Conservation (phyloP, 2,797 vertebrate genomes). For the Forpus xanthops region DNA sequence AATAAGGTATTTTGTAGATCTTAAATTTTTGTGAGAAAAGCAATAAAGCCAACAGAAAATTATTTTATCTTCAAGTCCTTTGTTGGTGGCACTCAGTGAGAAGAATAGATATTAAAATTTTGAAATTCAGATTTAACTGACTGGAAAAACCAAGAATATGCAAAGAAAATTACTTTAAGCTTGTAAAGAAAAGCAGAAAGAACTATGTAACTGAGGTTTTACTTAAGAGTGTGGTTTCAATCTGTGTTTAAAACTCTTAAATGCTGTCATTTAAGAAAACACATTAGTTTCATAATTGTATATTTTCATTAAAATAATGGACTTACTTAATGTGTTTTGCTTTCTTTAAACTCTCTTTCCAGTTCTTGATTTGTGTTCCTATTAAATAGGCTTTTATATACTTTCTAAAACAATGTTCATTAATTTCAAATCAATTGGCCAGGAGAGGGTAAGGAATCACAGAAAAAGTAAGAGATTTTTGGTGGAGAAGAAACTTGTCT, state of each 20-base stretch:
- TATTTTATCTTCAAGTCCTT: neutral
- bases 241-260: neutral
- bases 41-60: neutral
- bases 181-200: neutral
- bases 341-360: neutral
- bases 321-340: neutral
- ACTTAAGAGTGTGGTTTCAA: neutral
- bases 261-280: neutral
- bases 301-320: neutral
- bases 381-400: neutral
- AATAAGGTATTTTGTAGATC: neutral
- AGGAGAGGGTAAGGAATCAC: neutral
- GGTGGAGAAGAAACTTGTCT: neutral
- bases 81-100: neutral
- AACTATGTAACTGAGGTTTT: neutral
- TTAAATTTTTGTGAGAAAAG: neutral
- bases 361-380: neutral
- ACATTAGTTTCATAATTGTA: neutral
- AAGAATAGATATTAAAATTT: neutral
- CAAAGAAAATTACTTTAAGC: neutral
- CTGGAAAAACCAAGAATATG: neutral
- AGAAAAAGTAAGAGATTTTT: neutral
- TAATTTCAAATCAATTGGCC: neutral
- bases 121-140: neutral
- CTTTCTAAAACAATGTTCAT: neutral